A percentile compares a stretch with the other conserved stretches of the same genome.
These are phyloP conservation scores for Crioceris asparagi DNA, from an alignment of 2,888 invertebrate species.

Conservation along the genomic window DNA sequence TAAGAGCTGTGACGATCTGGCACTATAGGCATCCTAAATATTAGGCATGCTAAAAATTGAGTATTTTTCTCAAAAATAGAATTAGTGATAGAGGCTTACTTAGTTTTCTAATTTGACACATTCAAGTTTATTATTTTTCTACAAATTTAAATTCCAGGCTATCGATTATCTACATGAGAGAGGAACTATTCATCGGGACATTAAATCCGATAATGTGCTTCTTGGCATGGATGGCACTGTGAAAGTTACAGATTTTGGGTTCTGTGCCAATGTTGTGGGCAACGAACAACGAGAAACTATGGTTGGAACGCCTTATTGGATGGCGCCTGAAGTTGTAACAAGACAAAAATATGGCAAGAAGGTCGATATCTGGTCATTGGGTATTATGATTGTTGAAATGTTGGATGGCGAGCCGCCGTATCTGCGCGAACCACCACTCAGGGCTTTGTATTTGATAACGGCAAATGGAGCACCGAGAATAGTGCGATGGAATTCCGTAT, in stretches of 20 bases:
- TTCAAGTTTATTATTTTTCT: no score
- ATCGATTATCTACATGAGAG: slow-evolving; percentile 80
- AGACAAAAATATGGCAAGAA: slow-evolving; percentile 84
- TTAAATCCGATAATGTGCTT: slow-evolving; percentile 94
- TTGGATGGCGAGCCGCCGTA: slow-evolving; percentile 97
- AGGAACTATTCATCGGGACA: slow-evolving; percentile 89
- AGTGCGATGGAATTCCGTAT: slow-evolving; percentile 69
- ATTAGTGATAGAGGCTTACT: no score
- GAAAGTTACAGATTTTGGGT: slow-evolving; percentile 94
- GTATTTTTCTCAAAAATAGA: no score
- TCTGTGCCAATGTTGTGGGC: slow-evolving; percentile 92
- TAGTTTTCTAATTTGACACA: no score
- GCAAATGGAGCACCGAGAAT: slow-evolving; percentile 90
- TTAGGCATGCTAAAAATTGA: no score
- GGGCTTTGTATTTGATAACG: slow-evolving; percentile 90
- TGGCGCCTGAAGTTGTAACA: slow-evolving; percentile 92
- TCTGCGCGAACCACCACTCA: slow-evolving; percentile 83
- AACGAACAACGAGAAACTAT: slow-evolving; percentile 87
- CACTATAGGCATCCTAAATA: no score
- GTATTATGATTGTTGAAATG: slow-evolving; percentile 98
- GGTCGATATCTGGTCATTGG: slow-evolving; percentile 86
- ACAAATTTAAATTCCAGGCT: no score
- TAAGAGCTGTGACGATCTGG: no score
- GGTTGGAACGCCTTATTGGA: slow-evolving; percentile 98
- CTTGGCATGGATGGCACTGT: slow-evolving; percentile 87